Evolutionary conservation across 2,888 invertebrate genomes (phyloP).

Genomic region (Dusona sp.): DNA sequence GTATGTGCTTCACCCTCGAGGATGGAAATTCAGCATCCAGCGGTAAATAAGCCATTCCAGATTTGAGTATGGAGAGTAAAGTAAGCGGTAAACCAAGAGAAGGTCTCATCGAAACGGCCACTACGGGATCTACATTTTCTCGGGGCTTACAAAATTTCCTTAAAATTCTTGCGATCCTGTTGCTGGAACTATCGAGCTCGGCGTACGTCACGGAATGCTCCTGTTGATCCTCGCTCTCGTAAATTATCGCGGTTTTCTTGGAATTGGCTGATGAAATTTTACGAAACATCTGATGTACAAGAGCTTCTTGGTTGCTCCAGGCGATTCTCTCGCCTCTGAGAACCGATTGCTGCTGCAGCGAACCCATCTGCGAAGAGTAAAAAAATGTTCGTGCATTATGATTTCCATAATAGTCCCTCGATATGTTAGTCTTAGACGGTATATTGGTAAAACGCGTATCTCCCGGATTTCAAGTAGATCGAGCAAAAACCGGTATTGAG

Average conservation of each 20-base stretch:
- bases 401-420: not conserved
- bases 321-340: slow-evolving; percentile 84
- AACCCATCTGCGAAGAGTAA: slow-evolving; percentile 87
- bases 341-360: slow-evolving; percentile 90
- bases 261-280: slow-evolving; percentile 86
- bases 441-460: not conserved
- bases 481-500: not conserved
- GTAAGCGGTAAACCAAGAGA: slow-evolving; percentile 89
- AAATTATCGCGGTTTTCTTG: slow-evolving; percentile 88
- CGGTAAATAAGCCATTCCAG: slow-evolving; percentile 94
- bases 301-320: slow-evolving; percentile 78
- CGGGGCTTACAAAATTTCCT: slow-evolving; percentile 81
- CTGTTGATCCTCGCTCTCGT: slow-evolving; percentile 82
- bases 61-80: slow-evolving; percentile 91
- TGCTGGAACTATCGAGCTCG: slow-evolving; percentile 86
- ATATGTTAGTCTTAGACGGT: not conserved
- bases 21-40: slow-evolving; percentile 91
- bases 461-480: not conserved
- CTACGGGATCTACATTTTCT: slow-evolving; percentile 89
- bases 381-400: not conserved
- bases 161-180: slow-evolving; percentile 87
- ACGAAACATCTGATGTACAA: slow-evolving; percentile 87
- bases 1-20: slow-evolving; percentile 90
- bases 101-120: slow-evolving; percentile 93
- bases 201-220: slow-evolving; percentile 85